These are phyloP conservation scores for Miniopterus natalensis DNA, from an alignment of 2,113 vertebrate genomes.

Conservation along the genomic window DNA sequence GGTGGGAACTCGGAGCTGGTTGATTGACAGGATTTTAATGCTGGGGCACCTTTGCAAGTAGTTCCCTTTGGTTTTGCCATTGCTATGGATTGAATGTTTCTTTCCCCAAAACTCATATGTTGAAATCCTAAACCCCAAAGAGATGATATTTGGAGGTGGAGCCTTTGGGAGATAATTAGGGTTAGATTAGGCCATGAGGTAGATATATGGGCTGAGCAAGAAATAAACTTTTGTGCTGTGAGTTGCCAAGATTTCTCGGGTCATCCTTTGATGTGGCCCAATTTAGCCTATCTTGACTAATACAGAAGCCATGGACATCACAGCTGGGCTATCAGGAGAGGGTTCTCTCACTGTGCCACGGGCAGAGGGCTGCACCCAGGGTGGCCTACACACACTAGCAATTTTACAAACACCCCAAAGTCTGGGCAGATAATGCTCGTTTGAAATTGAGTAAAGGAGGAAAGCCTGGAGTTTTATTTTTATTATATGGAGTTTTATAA, in stretches of 20 bases:
- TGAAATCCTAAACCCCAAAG: no score
- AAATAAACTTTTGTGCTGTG: neutral
- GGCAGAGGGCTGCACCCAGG: neutral
- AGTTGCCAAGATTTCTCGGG: neutral
- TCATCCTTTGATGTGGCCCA: neutral
- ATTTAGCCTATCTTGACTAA: neutral
- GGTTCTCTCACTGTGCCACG: neutral
- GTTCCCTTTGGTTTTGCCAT: no score
- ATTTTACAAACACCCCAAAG: neutral
- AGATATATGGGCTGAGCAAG: neutral
- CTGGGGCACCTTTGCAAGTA: no score
- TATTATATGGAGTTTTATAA: neutral
- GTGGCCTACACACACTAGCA: no score
- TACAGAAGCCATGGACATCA: neutral
- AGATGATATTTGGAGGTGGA: no score
- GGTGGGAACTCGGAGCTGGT: no score
- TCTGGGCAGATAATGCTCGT: neutral
- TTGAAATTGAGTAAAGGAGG: neutral
- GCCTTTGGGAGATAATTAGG: no score
- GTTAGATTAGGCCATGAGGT: neutral
- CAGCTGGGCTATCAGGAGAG: neutral
- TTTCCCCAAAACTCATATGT: no score
- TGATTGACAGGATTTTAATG: neutral
- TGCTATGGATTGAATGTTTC: no score
- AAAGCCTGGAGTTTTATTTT: constrained; percentile 2